Conservation (phyloP, 1,140 invertebrate species). For the Scaptomyza graminum region DNA sequence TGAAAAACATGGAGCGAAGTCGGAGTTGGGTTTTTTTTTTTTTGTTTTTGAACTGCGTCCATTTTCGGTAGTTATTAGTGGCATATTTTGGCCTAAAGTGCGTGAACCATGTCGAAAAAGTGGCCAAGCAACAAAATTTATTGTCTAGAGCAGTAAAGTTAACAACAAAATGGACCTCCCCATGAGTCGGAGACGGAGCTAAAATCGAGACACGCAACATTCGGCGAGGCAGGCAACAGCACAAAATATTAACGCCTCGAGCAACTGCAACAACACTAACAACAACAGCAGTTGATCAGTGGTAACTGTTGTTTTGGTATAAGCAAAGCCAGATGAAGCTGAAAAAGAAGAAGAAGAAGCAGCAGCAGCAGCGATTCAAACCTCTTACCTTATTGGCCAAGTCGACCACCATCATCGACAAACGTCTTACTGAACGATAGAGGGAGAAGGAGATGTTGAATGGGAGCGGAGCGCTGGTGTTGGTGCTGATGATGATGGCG, state of each 20-base stretch:
- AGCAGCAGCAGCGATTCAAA: constrained; percentile 30
- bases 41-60: constrained; percentile 30
- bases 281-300: constrained; percentile 53
- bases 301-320: constrained; percentile 77
- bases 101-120: constrained; percentile 79
- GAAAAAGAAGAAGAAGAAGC: constrained; percentile 22
- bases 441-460: not conserved
- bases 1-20: constrained; percentile 37
- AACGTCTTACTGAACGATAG: not conserved
- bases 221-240: constrained; percentile 54
- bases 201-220: constrained; percentile 61
- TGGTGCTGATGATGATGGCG: constrained; percentile 71
- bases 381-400: constrained; percentile 77
- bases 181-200: constrained; percentile 30
- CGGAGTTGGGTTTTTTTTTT: not conserved
- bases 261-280: constrained; percentile 48
- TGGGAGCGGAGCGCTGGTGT: constrained; percentile 6
- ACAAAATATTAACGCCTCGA: constrained; percentile 77
- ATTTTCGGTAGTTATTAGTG: constrained; percentile 82
- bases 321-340: constrained; percentile 20
- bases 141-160: constrained; percentile 70
- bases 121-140: constrained; percentile 74
- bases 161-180: constrained; percentile 82
- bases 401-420: constrained; percentile 76
- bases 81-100: constrained; percentile 82